These are phyloP conservation scores for Drosophila hydei DNA, from an alignment of 1,140 invertebrate genomes.

Conservation along the genomic window DNA sequence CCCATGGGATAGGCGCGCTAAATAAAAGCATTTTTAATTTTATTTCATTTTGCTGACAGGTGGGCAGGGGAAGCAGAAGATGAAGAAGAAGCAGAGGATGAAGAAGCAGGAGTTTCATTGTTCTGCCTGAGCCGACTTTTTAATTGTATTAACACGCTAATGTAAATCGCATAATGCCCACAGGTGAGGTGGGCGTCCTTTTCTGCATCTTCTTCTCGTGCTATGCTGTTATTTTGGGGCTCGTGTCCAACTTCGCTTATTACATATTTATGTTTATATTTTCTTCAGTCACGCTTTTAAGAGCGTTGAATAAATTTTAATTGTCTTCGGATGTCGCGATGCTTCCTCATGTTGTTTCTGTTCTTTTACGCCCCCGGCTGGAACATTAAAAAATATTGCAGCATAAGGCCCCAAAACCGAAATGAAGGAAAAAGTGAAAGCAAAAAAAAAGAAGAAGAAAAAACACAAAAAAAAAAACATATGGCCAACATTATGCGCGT, in stretches of 20 bases:
- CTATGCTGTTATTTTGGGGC: background rate
- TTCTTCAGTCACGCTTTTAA: constrained; percentile 47
- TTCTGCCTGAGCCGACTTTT: constrained; percentile 69
- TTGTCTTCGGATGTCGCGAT: constrained; percentile 75
- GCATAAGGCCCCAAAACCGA: constrained; percentile 14
- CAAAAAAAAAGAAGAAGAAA: constrained; percentile 6
- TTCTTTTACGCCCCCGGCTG: constrained; percentile 61
- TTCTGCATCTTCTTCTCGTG: too few relatives aligned
- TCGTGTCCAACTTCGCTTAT: constrained; percentile 55
- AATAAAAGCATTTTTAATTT: constrained; percentile 77
- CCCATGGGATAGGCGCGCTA: constrained; percentile 13
- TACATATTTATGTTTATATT: constrained; percentile 76
- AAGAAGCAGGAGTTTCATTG: constrained; percentile 63
- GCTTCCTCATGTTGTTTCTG: constrained; percentile 45
- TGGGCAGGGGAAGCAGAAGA: constrained; percentile 7
- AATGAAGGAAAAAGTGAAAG: background rate
- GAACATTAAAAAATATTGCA: constrained; percentile 73
- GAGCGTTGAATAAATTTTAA: constrained; percentile 79
- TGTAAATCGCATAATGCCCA: constrained; percentile 72
- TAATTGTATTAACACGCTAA: constrained; percentile 81
- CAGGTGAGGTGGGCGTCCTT: background rate
- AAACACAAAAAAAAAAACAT: constrained; percentile 42
- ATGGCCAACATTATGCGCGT: constrained; percentile 59
- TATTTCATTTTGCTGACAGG: constrained; percentile 46
- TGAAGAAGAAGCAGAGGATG: too few relatives aligned